phyloP scores from a whole-genome alignment of 2,113 vertebrate genomes.

The Gila orcuttii region DNA sequence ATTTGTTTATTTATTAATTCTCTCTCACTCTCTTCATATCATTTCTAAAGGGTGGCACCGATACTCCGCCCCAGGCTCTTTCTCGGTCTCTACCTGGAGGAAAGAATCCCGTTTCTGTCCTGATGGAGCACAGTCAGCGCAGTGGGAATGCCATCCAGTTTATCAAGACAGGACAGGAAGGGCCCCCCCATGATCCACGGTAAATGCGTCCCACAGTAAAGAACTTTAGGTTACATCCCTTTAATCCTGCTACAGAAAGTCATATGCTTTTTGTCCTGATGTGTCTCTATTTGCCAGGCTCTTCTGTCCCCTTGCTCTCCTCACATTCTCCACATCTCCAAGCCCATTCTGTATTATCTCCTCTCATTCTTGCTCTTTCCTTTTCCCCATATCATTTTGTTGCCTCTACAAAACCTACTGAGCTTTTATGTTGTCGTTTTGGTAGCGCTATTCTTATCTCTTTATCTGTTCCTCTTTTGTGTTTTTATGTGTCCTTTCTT shows the following conservation, averaged over 20 bases:
- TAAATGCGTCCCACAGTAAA: constrained; percentile 64
- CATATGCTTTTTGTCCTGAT: neutral
- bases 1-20: neutral
- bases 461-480: neutral
- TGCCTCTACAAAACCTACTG: neutral
- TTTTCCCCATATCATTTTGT: neutral
- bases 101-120: constrained; percentile 89
- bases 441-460: neutral
- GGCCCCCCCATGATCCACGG: constrained; percentile 94
- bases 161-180: constrained; percentile 88
- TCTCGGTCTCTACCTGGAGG: constrained; percentile 78
- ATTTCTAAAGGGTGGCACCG: constrained; percentile 54
- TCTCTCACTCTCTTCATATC: neutral
- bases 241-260: neutral
- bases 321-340: neutral
- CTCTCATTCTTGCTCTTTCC: neutral
- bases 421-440: neutral
- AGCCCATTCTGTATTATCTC: neutral
- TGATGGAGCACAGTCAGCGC: constrained; percentile 94
- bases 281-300: neutral
- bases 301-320: neutral
- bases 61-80: constrained; percentile 68
- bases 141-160: constrained; percentile 87
- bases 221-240: neutral
- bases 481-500: neutral